Evolutionary conservation across 2,888 invertebrate genomes (phyloP).

Genomic region (Campaea margaritaria): DNA sequence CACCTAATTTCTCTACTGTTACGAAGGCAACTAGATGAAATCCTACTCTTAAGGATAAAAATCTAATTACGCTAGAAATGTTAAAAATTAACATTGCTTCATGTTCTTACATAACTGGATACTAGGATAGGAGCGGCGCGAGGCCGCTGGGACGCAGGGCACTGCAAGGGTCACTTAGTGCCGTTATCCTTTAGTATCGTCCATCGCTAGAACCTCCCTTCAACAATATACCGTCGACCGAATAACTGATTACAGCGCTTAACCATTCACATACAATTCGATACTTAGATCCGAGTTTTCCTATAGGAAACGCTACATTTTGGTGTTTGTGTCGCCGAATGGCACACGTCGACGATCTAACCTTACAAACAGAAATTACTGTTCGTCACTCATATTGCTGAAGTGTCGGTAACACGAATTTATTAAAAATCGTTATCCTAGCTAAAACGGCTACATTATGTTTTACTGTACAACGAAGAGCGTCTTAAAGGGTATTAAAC

Average conservation of each 20-base stretch:
- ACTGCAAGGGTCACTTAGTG: constrained; percentile 61
- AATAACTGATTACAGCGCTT: constrained; percentile 25
- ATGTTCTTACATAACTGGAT: constrained; percentile 66
- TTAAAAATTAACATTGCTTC: constrained; percentile 85
- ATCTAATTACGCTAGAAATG: constrained; percentile 82
- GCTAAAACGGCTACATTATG: constrained; percentile 82
- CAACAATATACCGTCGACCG: constrained; percentile 49
- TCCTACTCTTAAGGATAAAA: constrained; percentile 84
- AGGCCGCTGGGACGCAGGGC: constrained; percentile 47
- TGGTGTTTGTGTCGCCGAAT: constrained; percentile 75
- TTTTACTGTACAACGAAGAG: constrained; percentile 82
- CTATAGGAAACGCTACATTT: constrained; percentile 72
- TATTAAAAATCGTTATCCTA: constrained; percentile 82
- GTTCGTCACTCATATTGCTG: constrained; percentile 71
- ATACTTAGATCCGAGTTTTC: constrained; percentile 55
- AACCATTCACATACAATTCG: constrained; percentile 25
- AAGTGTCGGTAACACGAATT: constrained; percentile 74
- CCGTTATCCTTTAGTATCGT: constrained; percentile 64
- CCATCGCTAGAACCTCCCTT: constrained; percentile 40
- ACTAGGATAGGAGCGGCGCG: constrained; percentile 51
- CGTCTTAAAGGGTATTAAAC: constrained; percentile 70
- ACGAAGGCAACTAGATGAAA: constrained; percentile 85
- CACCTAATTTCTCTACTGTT: constrained; percentile 81
- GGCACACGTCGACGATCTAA: constrained; percentile 49
- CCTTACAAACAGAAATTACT: constrained; percentile 67